Conservation (phyloP, 2,888 invertebrate species). For the Brachyptera putata region DNA sequence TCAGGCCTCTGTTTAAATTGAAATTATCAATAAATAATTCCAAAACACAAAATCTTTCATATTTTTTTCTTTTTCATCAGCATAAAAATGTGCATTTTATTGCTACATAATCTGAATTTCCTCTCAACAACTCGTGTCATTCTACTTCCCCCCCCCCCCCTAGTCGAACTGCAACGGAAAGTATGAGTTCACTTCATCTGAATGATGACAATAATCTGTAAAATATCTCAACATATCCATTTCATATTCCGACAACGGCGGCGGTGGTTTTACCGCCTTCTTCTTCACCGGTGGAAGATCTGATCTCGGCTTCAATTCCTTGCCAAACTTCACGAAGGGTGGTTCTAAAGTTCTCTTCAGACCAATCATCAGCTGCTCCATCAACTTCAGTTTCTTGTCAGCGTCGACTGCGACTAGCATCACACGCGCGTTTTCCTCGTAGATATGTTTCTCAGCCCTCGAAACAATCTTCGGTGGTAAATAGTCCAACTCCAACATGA, state of each 20-base stretch:
- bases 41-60: too few relatives aligned
- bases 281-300: constrained; percentile 38
- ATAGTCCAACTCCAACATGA: constrained; percentile 51
- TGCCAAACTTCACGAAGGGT: constrained; percentile 33
- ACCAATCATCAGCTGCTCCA: constrained; percentile 48
- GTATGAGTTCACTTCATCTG: constrained; percentile 40
- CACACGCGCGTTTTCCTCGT: constrained; percentile 49
- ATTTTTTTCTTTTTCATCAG: too few relatives aligned
- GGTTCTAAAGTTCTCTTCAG: constrained; percentile 48
- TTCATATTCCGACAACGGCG: constrained; percentile 39
- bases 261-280: constrained; percentile 31
- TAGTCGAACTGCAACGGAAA: neutral
- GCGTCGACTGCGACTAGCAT: constrained; percentile 54
- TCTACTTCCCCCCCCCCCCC: neutral
- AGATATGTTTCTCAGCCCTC: constrained; percentile 50
- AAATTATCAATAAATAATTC: too few relatives aligned
- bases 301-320: constrained; percentile 39
- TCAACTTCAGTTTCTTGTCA: constrained; percentile 52
- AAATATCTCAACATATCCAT: constrained; percentile 39
- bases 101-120: too few relatives aligned
- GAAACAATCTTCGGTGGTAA: constrained; percentile 53
- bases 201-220: constrained; percentile 38
- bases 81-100: too few relatives aligned
- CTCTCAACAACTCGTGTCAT: too few relatives aligned
- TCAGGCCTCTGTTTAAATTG: too few relatives aligned